phyloP scores from a whole-genome alignment of 2,888 invertebrate species.

The Biston stratarius region DNA sequence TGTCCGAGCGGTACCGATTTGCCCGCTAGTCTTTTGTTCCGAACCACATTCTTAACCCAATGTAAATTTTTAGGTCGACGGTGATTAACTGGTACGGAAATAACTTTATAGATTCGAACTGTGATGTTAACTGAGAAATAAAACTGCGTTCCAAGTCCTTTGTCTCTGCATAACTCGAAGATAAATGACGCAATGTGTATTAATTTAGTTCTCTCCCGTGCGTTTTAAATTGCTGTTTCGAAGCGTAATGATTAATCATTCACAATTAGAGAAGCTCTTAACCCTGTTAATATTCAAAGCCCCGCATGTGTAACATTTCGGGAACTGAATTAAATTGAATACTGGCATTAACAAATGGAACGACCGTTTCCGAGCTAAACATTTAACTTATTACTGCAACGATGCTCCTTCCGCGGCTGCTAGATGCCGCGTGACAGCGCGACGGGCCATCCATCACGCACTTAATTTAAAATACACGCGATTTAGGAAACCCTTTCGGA shows the following conservation, averaged over 20 bases:
- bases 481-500: slow-evolving; percentile 74
- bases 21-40: slow-evolving; percentile 70
- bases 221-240: slow-evolving; percentile 46
- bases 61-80: slow-evolving; percentile 61
- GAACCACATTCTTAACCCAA: slow-evolving; percentile 61
- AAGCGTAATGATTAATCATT: slow-evolving; percentile 57
- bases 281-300: slow-evolving; percentile 74
- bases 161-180: slow-evolving; percentile 39
- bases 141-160: slow-evolving; percentile 42
- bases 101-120: slow-evolving; percentile 57
- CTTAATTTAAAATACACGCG: slow-evolving; percentile 84
- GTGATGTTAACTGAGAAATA: slow-evolving; percentile 43
- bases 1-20: slow-evolving; percentile 71
- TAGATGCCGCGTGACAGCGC: slow-evolving; percentile 76
- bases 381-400: slow-evolving; percentile 83
- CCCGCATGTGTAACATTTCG: slow-evolving; percentile 78
- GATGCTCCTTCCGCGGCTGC: slow-evolving; percentile 62
- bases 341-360: slow-evolving; percentile 85
- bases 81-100: slow-evolving; percentile 59
- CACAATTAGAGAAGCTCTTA: slow-evolving; percentile 66
- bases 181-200: slow-evolving; percentile 32
- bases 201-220: slow-evolving; percentile 27
- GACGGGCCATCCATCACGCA: slow-evolving; percentile 82
- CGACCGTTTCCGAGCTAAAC: slow-evolving; percentile 76
- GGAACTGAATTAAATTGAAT: slow-evolving; percentile 84